These are phyloP conservation scores for Melanotaenia duboulayi DNA, from an alignment of 2,113 vertebrate genomes.

Conservation along the genomic window DNA sequence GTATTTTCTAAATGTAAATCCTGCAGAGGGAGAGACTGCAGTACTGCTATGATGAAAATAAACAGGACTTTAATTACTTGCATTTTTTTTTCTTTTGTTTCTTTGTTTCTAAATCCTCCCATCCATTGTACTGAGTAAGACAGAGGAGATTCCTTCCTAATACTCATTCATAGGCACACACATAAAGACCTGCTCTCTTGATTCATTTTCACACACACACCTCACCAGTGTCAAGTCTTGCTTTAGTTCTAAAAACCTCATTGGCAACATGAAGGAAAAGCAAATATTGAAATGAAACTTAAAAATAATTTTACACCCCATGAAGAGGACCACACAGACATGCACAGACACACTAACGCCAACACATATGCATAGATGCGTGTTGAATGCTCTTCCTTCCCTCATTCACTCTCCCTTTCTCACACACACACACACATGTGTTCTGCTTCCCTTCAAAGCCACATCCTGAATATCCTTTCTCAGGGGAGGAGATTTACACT, in stretches of 20 bases:
- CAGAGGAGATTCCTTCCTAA: slow-evolving; percentile 13
- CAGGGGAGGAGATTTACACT: slow-evolving; percentile 75
- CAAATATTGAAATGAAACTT: slow-evolving; percentile 78
- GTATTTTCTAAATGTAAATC: slow-evolving; percentile 76
- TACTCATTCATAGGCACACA: slow-evolving; percentile 54
- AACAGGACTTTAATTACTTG: slow-evolving; percentile 43
- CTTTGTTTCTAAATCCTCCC: slow-evolving; percentile 5
- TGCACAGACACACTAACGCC: slow-evolving; percentile 41
- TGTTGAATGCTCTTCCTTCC: slow-evolving; percentile 31
- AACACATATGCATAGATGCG: slow-evolving; percentile 43
- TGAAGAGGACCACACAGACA: slow-evolving; percentile 76
- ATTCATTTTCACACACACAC: slow-evolving; percentile 39
- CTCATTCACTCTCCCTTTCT: slow-evolving; percentile 6
- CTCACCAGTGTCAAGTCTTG: slow-evolving; percentile 43
- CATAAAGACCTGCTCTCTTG: slow-evolving; percentile 25
- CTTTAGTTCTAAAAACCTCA: slow-evolving; percentile 64
- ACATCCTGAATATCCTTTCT: slow-evolving; percentile 77
- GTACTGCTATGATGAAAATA: slow-evolving; percentile 52
- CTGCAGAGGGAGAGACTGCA: slow-evolving; percentile 55
- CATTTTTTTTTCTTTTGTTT: slow-evolving; percentile 27
- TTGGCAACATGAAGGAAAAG: slow-evolving; percentile 72
- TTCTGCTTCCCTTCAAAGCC: slow-evolving; percentile 70
- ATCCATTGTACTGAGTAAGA: slow-evolving; percentile 14
- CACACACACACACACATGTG: slow-evolving; percentile 33
- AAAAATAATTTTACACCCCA: slow-evolving; percentile 75